These are phyloP conservation scores for Poeciliopsis presidionis DNA, from an alignment of 2,797 vertebrate genomes.

Conservation along the genomic window DNA sequence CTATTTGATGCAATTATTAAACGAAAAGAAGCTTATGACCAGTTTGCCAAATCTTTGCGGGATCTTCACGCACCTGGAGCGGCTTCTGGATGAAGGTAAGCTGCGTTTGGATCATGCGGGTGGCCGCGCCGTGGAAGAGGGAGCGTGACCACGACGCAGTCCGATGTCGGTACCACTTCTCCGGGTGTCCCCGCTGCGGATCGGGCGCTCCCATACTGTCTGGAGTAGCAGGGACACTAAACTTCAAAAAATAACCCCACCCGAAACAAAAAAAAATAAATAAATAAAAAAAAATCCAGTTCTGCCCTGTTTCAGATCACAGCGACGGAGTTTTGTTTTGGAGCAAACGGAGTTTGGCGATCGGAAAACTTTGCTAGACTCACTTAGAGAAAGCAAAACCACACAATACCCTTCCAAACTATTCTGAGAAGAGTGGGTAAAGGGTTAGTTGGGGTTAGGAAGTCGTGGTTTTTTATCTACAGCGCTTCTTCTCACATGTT, in stretches of 20 bases:
- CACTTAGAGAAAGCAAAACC: conserved; percentile 4
- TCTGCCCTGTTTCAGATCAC: background rate
- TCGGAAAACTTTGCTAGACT: conserved; percentile 67
- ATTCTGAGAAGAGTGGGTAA: rapidly evolving
- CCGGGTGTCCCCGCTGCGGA: conserved; percentile 54
- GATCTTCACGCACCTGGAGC: conserved; percentile 91
- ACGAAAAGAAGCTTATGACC: conserved; percentile 89
- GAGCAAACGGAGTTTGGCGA: conserved; percentile 47
- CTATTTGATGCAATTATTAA: conserved; percentile 88
- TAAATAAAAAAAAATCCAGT: background rate
- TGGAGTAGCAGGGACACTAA: background rate
- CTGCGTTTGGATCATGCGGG: conserved; percentile 16
- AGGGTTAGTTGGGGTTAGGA: rapidly evolving
- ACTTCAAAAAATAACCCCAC: background rate
- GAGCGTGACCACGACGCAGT: conserved; percentile 59
- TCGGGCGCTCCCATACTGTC: conserved; percentile 13
- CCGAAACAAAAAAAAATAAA: background rate
- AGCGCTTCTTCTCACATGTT: conserved; percentile 66
- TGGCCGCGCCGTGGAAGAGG: background rate
- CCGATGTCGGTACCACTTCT: conserved; percentile 46
- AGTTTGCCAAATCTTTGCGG: conserved; percentile 88
- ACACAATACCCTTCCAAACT: background rate
- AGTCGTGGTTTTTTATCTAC: background rate
- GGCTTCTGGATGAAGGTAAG: conserved; percentile 97
- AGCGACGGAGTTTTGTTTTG: background rate